Base-by-base conservation (phyloP, 2,797 vertebrate species). In the Clarias pachynema region DNA sequence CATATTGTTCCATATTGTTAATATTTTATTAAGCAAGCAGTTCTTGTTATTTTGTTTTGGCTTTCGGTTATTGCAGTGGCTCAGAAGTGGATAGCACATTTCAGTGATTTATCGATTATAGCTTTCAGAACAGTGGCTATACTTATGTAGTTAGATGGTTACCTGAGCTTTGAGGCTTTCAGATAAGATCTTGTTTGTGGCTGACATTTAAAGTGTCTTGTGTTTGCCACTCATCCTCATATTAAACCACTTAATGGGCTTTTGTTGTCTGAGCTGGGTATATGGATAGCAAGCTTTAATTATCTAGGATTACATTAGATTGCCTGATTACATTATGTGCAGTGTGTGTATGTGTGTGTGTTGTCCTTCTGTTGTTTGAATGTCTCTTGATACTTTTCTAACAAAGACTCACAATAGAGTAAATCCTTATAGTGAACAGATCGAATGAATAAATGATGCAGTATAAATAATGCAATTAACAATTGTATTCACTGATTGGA, bases 201-300 rank as follows among this genome's bases (percentile, higher is more conserved):
- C 2, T 72, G 69, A n/a, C 40, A 72, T 44, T 44, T 24, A 72
- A 3, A 49, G 14, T 73, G 44, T 73, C 12, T 53, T 73, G 70
- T 53, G 34, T 73, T 73, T 49, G 40, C 44, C 26, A n/a, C 44
- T 74, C 24, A 26, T 74, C 44, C 15, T 49, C 44, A 53, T 74
- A 53, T 49, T 49, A 24, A 49, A 24, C 40, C 40, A n/a, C 24
- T 8, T 74, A 53, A 26, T 74, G 44, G 72, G 14, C 34, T 74
- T 74, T 72, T 74, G 44, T 74, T 74, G 40, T 74, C 40, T 74
- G 72, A 74, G 14, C 72, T 53, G 40, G 44, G 69, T n/a, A 1
- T 72, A 44, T 16, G n/a, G 44, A n/a, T 53, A 29, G 49, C 37
- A 72, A 72, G 66, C 22, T 72, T 22, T 44, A 10, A 37, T 34